Evolutionary conservation across 2,113 vertebrate genomes (phyloP).

Genomic region (Procapra przewalskii): DNA sequence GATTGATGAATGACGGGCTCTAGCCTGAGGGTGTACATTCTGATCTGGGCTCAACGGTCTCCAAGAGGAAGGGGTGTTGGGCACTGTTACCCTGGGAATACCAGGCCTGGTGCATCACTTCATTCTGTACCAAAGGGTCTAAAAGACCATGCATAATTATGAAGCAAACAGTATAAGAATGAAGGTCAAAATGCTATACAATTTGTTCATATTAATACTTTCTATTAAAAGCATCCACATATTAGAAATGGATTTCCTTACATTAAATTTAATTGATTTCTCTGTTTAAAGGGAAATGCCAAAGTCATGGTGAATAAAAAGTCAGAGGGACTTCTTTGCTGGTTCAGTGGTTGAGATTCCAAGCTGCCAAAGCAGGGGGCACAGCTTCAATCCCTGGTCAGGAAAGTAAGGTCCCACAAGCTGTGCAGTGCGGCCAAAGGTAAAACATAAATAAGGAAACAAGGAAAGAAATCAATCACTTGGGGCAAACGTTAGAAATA

Average conservation of each 20-base stretch:
- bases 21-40: neutral
- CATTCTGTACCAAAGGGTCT: neutral
- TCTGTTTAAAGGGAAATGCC: constrained; percentile 6
- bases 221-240: neutral
- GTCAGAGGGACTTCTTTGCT: neutral
- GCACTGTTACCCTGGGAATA: neutral
- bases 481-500: neutral
- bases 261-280: neutral
- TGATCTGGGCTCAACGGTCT: neutral
- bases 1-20: neutral
- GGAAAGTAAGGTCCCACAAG: neutral
- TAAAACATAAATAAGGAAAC: neutral
- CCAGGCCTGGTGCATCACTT: neutral
- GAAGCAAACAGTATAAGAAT: neutral
- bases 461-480: neutral
- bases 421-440: neutral
- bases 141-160: neutral
- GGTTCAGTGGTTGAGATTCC: neutral
- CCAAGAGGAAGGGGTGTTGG: neutral
- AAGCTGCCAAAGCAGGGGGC: neutral
- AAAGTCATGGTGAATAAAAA: neutral
- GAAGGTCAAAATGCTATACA: neutral
- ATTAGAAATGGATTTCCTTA: neutral
- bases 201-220: neutral
- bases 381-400: neutral